Percentiles rank a stretch among this genome's conserved stretches.
Evolutionary conservation across 2,113 vertebrate species (phyloP).

Genomic region (Peucedramus taeniatus): DNA sequence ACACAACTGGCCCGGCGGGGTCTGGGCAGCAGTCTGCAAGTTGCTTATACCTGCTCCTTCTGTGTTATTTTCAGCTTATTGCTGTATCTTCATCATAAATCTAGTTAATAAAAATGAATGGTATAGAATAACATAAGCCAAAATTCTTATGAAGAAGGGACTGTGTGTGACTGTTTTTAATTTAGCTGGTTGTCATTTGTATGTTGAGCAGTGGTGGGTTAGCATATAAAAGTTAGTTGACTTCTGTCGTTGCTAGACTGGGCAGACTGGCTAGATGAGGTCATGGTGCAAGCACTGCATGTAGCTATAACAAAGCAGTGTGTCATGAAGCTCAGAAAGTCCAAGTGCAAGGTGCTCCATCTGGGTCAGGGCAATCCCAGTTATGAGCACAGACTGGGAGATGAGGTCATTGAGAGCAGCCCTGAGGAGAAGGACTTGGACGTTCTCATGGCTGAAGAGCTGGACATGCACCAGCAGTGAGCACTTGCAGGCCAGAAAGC

Average conservation of each 20-base stretch:
- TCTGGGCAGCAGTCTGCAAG: background rate
- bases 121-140: background rate
- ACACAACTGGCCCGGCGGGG: fast-evolving
- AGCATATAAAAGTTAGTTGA: background rate
- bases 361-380: background rate
- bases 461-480: background rate
- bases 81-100: background rate
- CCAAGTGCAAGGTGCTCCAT: background rate
- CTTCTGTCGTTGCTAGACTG: background rate
- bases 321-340: background rate
- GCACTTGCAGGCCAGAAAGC: background rate
- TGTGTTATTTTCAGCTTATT: background rate
- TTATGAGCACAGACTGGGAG: background rate
- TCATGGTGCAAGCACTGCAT: background rate
- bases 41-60: background rate
- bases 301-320: background rate
- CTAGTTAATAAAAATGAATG: background rate
- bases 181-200: background rate
- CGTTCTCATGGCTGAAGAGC: background rate
- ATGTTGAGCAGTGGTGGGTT: background rate
- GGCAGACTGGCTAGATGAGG: background rate
- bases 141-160: background rate
- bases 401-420: background rate
- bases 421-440: background rate
- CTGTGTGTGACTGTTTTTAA: background rate